A percentile compares a stretch with the other conserved stretches of the same genome.
Evolutionary conservation across 2,888 invertebrate genomes (phyloP).

Genomic region (Caenorhabditis sp.): DNA sequence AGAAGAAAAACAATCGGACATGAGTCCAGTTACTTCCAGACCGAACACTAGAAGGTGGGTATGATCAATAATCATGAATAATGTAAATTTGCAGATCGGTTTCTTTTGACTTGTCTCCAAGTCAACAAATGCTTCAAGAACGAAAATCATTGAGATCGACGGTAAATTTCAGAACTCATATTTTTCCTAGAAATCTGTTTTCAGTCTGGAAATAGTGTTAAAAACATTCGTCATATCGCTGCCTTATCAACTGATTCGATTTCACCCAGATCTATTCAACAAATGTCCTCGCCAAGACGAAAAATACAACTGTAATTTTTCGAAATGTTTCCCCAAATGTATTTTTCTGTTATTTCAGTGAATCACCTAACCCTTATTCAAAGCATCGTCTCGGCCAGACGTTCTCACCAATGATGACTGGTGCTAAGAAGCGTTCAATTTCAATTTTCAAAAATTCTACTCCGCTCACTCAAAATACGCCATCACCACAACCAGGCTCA

Average conservation of each 20-base stretch:
- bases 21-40: not conserved
- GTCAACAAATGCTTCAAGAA: not conserved
- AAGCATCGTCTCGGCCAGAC: slow-evolving; percentile 27
- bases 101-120: not conserved
- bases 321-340: not conserved
- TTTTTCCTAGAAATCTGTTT: too few relatives aligned
- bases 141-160: not conserved
- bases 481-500: not conserved
- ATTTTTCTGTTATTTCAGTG: not conserved
- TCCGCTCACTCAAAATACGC: not conserved
- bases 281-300: slow-evolving; percentile 15
- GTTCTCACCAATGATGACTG: slow-evolving; percentile 26
- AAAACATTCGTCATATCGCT: not conserved
- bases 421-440: slow-evolving; percentile 5
- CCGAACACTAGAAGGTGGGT: not conserved
- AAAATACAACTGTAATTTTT: not conserved
- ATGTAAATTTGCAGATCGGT: not conserved
- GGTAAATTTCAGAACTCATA: not conserved
- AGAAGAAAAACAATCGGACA: not conserved
- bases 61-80: not conserved
- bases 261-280: slow-evolving; percentile 18
- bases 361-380: slow-evolving; percentile 9
- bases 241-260: slow-evolving; percentile 25
- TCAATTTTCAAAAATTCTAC: not conserved
- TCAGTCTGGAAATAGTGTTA: not conserved